These are phyloP conservation scores for Campylorhamphus procurvoides DNA, from an alignment of 2,113 vertebrate species.

Conservation along the genomic window DNA sequence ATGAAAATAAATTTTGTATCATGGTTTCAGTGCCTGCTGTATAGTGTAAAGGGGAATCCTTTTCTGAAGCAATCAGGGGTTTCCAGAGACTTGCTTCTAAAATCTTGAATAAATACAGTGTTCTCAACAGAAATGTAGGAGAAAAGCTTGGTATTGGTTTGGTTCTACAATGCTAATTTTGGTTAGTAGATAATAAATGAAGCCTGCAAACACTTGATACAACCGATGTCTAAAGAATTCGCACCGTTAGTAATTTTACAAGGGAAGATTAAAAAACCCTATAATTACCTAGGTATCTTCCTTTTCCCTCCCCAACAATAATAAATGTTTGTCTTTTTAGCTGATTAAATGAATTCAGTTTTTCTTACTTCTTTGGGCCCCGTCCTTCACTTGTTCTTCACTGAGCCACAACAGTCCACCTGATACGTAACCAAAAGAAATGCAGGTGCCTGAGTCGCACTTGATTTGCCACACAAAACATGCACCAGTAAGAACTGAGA, in stretches of 20 bases:
- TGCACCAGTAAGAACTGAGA: background rate
- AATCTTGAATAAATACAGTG: conserved; percentile 79
- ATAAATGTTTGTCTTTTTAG: conserved; percentile 83
- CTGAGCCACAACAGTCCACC: background rate
- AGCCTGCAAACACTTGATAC: conserved; percentile 79
- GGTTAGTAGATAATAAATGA: conserved; percentile 70
- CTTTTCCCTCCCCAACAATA: conserved; percentile 53
- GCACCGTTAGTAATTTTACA: conserved; percentile 69
- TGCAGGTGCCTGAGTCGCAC: background rate
- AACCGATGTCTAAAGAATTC: conserved; percentile 72
- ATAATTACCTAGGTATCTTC: conserved; percentile 61
- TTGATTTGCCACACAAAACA: background rate
- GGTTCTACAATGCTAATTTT: conserved; percentile 77
- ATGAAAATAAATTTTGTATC: conserved; percentile 99
- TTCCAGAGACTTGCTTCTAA: conserved; percentile 79
- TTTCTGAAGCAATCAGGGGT: conserved; percentile 76
- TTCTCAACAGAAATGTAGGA: conserved; percentile 79
- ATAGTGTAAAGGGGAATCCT: conserved; percentile 83
- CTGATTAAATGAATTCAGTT: conserved; percentile 72
- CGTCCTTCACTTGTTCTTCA: background rate
- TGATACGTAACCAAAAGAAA: background rate
- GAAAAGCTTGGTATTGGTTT: conserved; percentile 79
- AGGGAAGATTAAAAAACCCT: conserved; percentile 71
- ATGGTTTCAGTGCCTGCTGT: conserved; percentile 82
- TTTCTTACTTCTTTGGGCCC: conserved; percentile 72